Base-by-base conservation (phyloP, 2,113 vertebrate genomes). In the Neotragus moschatus region DNA sequence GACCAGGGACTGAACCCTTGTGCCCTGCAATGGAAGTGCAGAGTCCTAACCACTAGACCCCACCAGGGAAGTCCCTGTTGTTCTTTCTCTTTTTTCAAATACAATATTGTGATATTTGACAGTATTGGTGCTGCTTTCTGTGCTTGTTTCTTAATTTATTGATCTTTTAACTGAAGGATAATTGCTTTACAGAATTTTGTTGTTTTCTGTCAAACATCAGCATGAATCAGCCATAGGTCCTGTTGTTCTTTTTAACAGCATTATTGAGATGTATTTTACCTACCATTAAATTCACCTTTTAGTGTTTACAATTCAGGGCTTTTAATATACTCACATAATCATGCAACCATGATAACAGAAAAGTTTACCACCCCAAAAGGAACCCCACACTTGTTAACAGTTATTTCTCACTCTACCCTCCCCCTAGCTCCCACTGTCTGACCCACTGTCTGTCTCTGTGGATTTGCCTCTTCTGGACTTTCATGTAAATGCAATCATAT, bases 1-100 rank as follows among this genome's bases (percentile, higher is more conserved):
- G 0, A 80, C 9, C 28, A 33, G 45, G 28, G 45, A 49, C 12
- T 80, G 28, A 80, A 49, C 77, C 15, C 28, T 19, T 47, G 77
- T 6, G 45, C 0, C 28, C 0, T 1, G 77, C 28, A 80, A 28
- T 49, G 77, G 17, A 80, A 7, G 45, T 47, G 9, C 0, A 3
- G 28, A 49, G 45, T 33, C 28, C 45, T 49, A 33, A 49, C 9
- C 77, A 49, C 77, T 6, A 9, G 45, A 49, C 45, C 16, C 66
- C 19, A 17, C 8, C 45, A 49, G 45, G 16, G 75, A 79, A 30
- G 63, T 36, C n/a, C 63, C 63, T 70, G 66, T 70, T 70, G n/a
- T 39, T 70, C 66, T 39, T 70, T 23, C 23, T 6, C n/a, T 70
- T 23, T 23, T 70, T 39, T 12, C 8, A 21, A 39, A 70, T 70